A percentile compares a stretch with the other conserved stretches of the same genome.
These are phyloP conservation scores for Cephalophus harveyi DNA, from an alignment of 2,113 vertebrate genomes.

Conservation along the genomic window DNA sequence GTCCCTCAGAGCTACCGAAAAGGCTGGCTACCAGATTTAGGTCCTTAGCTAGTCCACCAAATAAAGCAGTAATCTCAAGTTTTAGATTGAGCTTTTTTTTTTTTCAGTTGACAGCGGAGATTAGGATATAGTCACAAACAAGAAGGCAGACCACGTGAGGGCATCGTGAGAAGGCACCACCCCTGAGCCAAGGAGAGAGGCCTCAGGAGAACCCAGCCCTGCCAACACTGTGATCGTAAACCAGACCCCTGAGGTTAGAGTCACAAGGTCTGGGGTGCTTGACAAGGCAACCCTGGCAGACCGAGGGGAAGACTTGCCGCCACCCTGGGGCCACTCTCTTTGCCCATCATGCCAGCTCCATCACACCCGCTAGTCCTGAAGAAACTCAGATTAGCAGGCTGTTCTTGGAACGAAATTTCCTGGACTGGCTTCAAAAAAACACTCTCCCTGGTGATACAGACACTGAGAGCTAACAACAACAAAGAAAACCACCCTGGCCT, in stretches of 20 bases:
- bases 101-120: not conserved
- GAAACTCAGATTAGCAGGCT: slow-evolving; percentile 19
- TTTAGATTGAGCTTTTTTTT: not conserved
- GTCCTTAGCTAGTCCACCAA: not conserved
- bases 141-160: not conserved
- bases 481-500: not conserved
- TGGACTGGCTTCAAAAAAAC: slow-evolving; percentile 43
- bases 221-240: not conserved
- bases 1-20: not conserved
- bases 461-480: slow-evolving; percentile 17
- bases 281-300: not conserved
- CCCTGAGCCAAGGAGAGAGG: not conserved
- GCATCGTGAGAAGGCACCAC: not conserved
- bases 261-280: not conserved
- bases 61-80: not conserved
- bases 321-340: not conserved
- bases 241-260: not conserved
- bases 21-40: not conserved
- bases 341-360: not conserved
- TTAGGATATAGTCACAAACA: not conserved
- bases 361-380: not conserved
- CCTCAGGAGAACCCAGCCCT: not conserved
- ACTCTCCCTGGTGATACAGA: slow-evolving; percentile 45
- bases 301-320: fast-evolving
- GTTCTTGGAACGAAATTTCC: slow-evolving; percentile 60